Evolutionary conservation across 2,888 invertebrate species (phyloP).

Genomic region (Arrhopalites spinosus): DNA sequence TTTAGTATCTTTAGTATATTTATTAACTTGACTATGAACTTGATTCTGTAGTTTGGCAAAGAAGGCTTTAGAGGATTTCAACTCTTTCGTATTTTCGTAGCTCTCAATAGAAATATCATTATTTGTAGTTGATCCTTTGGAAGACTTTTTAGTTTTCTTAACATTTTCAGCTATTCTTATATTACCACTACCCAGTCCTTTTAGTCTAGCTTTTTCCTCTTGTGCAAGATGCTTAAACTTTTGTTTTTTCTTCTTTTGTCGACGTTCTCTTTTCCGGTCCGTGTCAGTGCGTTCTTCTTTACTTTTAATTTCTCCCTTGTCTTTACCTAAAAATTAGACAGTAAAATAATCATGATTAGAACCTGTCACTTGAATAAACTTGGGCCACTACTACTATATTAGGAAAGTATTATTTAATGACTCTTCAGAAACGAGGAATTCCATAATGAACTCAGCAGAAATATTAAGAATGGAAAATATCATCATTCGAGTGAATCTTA

Average conservation of each 20-base stretch:
- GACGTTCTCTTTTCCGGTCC: conserved; percentile 85
- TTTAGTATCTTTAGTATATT: conserved; percentile 58
- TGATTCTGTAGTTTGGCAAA: conserved; percentile 85
- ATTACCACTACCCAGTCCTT: conserved; percentile 59
- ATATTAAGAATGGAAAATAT: conserved; percentile 40
- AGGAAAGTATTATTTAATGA: background rate
- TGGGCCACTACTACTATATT: background rate
- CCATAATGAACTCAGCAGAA: conserved; percentile 42
- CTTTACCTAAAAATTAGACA: conserved; percentile 59
- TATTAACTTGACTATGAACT: conserved; percentile 64
- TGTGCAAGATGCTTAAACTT: conserved; percentile 61
- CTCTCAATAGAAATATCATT: conserved; percentile 66
- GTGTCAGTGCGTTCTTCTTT: conserved; percentile 81
- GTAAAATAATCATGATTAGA: conserved; percentile 10
- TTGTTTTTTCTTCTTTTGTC: conserved; percentile 80
- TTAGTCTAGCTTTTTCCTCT: conserved; percentile 62
- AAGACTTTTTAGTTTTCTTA: conserved; percentile 66
- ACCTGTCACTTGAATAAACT: background rate
- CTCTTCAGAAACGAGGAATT: conserved; percentile 49
- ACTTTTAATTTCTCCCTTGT: conserved; percentile 66
- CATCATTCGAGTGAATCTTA: conserved; percentile 37
- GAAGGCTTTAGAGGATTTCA: conserved; percentile 81
- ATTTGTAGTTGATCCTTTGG: conserved; percentile 64
- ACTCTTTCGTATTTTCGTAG: conserved; percentile 60
- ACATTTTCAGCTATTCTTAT: conserved; percentile 50